Conservation (phyloP, 2,113 vertebrate genomes). For the Oreochromis tanganicae region DNA sequence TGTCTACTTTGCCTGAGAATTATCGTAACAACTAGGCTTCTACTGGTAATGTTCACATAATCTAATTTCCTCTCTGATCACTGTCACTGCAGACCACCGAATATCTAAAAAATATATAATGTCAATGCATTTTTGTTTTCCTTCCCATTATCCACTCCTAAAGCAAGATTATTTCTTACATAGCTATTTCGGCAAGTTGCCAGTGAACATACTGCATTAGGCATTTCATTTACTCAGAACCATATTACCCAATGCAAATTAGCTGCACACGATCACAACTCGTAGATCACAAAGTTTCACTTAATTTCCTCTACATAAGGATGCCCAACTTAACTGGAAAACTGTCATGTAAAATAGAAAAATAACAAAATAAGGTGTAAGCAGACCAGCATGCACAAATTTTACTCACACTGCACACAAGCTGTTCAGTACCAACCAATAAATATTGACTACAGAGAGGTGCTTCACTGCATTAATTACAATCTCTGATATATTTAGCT, state of each 20-base stretch:
- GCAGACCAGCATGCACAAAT: not conserved
- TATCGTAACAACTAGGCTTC: not conserved
- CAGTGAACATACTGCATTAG: not conserved
- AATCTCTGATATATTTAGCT: slow-evolving; percentile 17
- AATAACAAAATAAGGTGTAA: not conserved
- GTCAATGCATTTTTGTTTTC: not conserved
- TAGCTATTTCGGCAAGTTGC: not conserved
- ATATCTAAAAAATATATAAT: not conserved
- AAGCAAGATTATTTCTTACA: not conserved
- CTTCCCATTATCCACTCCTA: not conserved
- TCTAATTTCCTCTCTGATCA: not conserved
- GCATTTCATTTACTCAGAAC: not conserved
- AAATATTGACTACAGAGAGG: slow-evolving; percentile 15
- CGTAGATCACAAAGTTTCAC: not conserved
- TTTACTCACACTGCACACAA: not conserved
- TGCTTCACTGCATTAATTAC: slow-evolving; percentile 23
- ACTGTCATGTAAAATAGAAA: not conserved
- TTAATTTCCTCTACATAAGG: not conserved
- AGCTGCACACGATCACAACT: not conserved
- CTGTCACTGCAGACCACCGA: not conserved
- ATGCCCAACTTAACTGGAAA: not conserved
- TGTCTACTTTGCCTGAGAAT: not conserved
- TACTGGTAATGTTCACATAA: not conserved
- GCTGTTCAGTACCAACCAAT: slow-evolving; percentile 2
- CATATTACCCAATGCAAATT: not conserved